These are phyloP conservation scores for Meganola albula DNA, from an alignment of 2,888 invertebrate species.

Conservation along the genomic window DNA sequence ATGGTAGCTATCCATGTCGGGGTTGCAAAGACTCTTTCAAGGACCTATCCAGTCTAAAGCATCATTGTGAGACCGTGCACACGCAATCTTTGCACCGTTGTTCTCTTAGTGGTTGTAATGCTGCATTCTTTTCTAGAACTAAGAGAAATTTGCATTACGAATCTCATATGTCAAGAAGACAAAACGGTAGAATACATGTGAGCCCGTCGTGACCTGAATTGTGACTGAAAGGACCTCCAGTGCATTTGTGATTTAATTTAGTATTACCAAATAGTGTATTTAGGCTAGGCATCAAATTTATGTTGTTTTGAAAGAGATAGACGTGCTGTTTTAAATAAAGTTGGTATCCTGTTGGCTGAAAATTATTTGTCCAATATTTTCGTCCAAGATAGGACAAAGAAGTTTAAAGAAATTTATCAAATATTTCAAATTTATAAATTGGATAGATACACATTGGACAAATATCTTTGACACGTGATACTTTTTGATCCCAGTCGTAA, in stretches of 20 bases:
- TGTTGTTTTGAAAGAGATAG: slow-evolving; percentile 38
- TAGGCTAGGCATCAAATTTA: slow-evolving; percentile 44
- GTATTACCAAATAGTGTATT: slow-evolving; percentile 55
- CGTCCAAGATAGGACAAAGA: too few species aligned
- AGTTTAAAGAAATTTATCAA: too few species aligned
- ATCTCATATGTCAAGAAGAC: slow-evolving; percentile 73
- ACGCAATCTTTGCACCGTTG: slow-evolving; percentile 84
- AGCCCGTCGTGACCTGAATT: slow-evolving; percentile 55
- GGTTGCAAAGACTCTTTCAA: slow-evolving; percentile 82
- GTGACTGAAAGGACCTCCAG: slow-evolving; percentile 36
- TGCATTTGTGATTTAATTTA: slow-evolving; percentile 69
- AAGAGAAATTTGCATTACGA: slow-evolving; percentile 87
- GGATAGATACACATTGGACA: too few species aligned
- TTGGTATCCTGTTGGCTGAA: too few species aligned
- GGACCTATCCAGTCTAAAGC: slow-evolving; percentile 80
- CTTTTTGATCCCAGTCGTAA: slow-evolving; percentile 6
- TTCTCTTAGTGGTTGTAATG: slow-evolving; percentile 85
- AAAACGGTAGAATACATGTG: slow-evolving; percentile 50
- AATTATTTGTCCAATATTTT: too few species aligned
- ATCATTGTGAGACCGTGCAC: slow-evolving; percentile 85
- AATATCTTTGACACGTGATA: too few species aligned
- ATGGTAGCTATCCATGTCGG: slow-evolving; percentile 82
- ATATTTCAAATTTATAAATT: too few species aligned
- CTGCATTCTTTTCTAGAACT: slow-evolving; percentile 87
- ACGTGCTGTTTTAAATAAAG: slow-evolving; percentile 11